Evolutionary conservation across 2,888 invertebrate genomes (phyloP), one percentile per base, ranked within the genome.

Genomic region (Ernsta delagoae): DNA sequence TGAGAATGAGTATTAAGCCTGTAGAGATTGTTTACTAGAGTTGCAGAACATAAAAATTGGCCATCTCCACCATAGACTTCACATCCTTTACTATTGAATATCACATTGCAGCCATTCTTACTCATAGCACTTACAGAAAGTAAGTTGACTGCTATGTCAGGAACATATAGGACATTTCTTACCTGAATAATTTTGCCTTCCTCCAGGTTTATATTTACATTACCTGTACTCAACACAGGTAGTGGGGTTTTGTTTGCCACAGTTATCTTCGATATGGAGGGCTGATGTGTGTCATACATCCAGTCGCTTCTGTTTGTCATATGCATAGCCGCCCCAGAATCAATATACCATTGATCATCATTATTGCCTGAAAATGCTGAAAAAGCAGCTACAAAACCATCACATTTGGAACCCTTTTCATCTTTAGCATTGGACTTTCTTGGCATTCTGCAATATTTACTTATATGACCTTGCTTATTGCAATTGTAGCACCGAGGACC

Each of bases 161-260:
- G 78, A 16, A 78, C 74, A 75, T 67, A 75, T 4, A 78, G 64
- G 36, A 78, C 76, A 74, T 79, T 70, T 41, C 65, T 74, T 9
- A 80, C 63, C 50, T 78, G 72, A 16, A 77, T 73, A 24, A 70
- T 71, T 4, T 71, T 53, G 7, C 53, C 50, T 57, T 65, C 45
- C 9, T 7, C 54, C 5, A 73, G 5, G 24, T 69, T 36, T 45
- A 70, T 69, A 67, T 65, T 70, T 6, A 72, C 36, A 24, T 67
- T 54, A 12, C 72, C 72, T 54, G 60, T 48, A 24, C 65, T 65
- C 24, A 73, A n/a, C 0, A 76, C 75, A 56, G 74, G 5, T 43
- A 77, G 12, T 59, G 75, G 73, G 43, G 70, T 61, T n/a, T 59
- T 74, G 39, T 73, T 73, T 6, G 75, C 73, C 1, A 75, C 76